Conservation (phyloP, 1,140 invertebrate genomes). For the Dryas iulia region DNA sequence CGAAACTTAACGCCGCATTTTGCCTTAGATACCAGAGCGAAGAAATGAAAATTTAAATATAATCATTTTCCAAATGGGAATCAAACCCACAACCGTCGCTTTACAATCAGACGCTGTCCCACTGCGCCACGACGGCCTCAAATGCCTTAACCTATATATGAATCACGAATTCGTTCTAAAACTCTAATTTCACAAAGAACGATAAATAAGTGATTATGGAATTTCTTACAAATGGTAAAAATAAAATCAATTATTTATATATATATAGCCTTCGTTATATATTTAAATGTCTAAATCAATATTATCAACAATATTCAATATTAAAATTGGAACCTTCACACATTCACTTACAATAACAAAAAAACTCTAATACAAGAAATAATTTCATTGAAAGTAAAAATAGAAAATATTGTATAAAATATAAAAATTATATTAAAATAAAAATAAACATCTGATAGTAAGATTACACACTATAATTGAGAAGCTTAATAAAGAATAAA, state of each 20-base stretch:
- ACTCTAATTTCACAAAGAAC: background rate
- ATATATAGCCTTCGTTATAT: background rate
- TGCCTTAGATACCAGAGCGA: too few species aligned
- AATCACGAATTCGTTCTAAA: too few species aligned
- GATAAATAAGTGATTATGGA: background rate
- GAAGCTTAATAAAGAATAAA: too few species aligned
- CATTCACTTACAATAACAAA: conserved; percentile 16
- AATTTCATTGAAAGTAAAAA: conserved; percentile 51
- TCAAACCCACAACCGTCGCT: too few species aligned
- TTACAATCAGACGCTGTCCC: too few species aligned
- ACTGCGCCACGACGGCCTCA: too few species aligned
- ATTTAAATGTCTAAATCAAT: background rate
- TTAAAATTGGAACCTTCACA: background rate
- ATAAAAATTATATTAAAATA: conserved; percentile 46
- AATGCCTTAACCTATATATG: conserved; percentile 36
- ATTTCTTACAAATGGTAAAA: background rate
- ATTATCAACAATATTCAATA: conserved; percentile 4
- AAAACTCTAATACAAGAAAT: conserved; percentile 41
- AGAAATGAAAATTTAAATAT: too few species aligned
- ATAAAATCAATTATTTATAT: background rate
- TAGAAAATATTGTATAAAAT: conserved; percentile 42
- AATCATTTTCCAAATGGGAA: too few species aligned
- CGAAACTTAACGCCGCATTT: too few species aligned
- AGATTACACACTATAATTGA: background rate
- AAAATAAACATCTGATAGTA: conserved; percentile 16